Evolutionary conservation across 2,888 invertebrate species (phyloP), one percentile per base, ranked within the genome.

Genomic region (Plutella xylostella): DNA sequence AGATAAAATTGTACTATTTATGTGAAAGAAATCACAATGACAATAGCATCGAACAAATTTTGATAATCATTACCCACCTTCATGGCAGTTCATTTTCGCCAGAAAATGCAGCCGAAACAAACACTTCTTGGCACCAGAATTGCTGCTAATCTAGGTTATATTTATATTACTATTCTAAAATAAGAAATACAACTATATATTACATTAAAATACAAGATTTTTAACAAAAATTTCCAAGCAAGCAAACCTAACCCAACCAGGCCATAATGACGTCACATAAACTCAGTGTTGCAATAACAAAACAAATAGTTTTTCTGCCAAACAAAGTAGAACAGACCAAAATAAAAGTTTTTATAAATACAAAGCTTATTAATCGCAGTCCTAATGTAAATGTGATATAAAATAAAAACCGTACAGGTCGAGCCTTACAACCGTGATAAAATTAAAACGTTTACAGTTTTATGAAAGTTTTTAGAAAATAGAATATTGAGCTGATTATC

Each of bases 81-180:
- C 94, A 92, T 94, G 94, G 88, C 93, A 92, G 90, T 92, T 94
- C 94, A 94, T 94, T 91, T 88, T 89, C 80, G 80, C 78, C 82
- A 71, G 68, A 74, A 72, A 74, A 71, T 69, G 71, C 72, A 72
- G 70, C 68, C 66, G 68, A 70, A 68, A 72, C 63, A 69, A 69
- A 70, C 65, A 72, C 68, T 77, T 72, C 69, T 78, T 72, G 76
- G 79, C 78, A 79, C 76, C 75, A 76, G 67, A 62, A 65, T 74
- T 72, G 70, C 70, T 65, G 67, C 71, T 78, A 79, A 75, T 72
- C 58, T 76, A 71, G 72, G 72, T 73, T 73, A 72, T 79, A 83
- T 78, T 77, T 77, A 72, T 82, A 79, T 77, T 72, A 75, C 71
- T 80, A 79, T 60, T 74, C 76, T 78, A 83, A 80, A 76, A 70